A percentile compares a stretch with the other conserved stretches of the same genome.
phyloP scores from a whole-genome alignment of 1,140 invertebrate genomes.

The Drosophila neocordata region DNA sequence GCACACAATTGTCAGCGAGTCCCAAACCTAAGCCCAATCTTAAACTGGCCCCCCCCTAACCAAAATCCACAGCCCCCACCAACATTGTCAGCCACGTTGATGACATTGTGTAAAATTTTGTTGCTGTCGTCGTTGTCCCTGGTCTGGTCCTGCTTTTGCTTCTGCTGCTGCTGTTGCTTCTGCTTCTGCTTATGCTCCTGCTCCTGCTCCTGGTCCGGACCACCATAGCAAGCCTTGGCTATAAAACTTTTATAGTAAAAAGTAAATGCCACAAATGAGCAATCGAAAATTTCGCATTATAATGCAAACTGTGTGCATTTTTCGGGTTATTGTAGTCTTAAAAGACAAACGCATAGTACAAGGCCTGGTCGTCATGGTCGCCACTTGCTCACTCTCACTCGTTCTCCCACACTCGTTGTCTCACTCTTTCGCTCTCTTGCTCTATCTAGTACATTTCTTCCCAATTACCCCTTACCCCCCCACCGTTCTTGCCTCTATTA shows the following conservation, averaged over 20 bases:
- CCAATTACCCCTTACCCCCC: too few species aligned
- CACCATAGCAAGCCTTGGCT: conserved; percentile 35
- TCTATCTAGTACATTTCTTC: too few species aligned
- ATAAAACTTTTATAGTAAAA: conserved; percentile 82
- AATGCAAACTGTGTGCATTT: conserved; percentile 81
- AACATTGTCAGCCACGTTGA: conserved; percentile 75
- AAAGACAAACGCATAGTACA: conserved; percentile 74
- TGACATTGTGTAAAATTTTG: conserved; percentile 80
- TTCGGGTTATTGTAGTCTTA: conserved; percentile 76
- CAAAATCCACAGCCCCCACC: background rate
- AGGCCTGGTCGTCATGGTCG: conserved; percentile 68
- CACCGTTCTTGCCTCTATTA: conserved; percentile 57
- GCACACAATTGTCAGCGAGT: conserved; percentile 63
- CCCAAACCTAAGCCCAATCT: conserved; percentile 20
- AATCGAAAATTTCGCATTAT: conserved; percentile 82
- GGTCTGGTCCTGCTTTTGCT: background rate
- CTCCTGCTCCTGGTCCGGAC: conserved; percentile 3
- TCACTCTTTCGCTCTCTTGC: background rate
- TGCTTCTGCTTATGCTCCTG: too few species aligned
- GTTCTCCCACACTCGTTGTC: too few species aligned
- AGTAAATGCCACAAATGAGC: conserved; percentile 81
- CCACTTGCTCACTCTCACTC: conserved; percentile 3
- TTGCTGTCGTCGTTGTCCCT: conserved; percentile 55
- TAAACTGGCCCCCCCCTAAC: conserved; percentile 8
- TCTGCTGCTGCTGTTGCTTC: background rate